phyloP scores from a whole-genome alignment of 2,888 invertebrate genomes.

The Auanema freiburgensis region DNA sequence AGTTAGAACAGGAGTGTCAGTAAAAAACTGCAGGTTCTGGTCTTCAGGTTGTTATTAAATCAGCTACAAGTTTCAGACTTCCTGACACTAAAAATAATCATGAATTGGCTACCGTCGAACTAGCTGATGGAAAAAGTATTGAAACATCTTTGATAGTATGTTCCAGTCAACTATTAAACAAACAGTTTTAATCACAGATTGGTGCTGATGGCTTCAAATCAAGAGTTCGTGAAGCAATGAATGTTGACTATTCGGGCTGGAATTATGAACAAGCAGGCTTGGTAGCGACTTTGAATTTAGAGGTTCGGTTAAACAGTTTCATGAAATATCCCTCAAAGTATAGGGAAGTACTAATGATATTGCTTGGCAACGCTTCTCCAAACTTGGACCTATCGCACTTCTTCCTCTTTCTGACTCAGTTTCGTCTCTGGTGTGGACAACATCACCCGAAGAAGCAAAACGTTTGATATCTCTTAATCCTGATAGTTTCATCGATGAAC shows the following conservation, averaged over 20 bases:
- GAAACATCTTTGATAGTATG: constrained; percentile 67
- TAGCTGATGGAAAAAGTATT: constrained; percentile 65
- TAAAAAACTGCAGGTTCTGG: constrained; percentile 43
- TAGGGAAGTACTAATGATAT: constrained; percentile 75
- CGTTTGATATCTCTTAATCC: constrained; percentile 74
- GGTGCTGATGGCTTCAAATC: constrained; percentile 95
- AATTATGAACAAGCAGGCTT: constrained; percentile 87
- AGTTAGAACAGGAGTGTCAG: constrained; percentile 73
- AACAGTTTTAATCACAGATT: constrained; percentile 71
- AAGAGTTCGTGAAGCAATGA: constrained; percentile 80
- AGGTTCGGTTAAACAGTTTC: too few species aligned
- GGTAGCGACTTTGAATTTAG: constrained; percentile 78
- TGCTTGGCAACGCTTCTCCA: constrained; percentile 94
- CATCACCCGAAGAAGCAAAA: constrained; percentile 77
- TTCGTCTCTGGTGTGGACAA: constrained; percentile 94
- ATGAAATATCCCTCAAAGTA: too few species aligned
- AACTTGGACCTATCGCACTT: constrained; percentile 87
- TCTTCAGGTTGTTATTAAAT: constrained; percentile 10
- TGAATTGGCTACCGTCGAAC: constrained; percentile 63
- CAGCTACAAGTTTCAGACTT: constrained; percentile 20
- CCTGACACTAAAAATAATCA: constrained; percentile 21
- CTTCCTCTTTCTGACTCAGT: constrained; percentile 79
- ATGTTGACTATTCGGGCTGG: constrained; percentile 79
- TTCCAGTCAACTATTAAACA: background rate
- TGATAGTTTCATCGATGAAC: constrained; percentile 81